Percentiles rank a stretch among this genome's conserved stretches.
These are phyloP conservation scores for Ornithorhynchus anatinus DNA, from an alignment of 2,113 vertebrate species.

Conservation along the genomic window DNA sequence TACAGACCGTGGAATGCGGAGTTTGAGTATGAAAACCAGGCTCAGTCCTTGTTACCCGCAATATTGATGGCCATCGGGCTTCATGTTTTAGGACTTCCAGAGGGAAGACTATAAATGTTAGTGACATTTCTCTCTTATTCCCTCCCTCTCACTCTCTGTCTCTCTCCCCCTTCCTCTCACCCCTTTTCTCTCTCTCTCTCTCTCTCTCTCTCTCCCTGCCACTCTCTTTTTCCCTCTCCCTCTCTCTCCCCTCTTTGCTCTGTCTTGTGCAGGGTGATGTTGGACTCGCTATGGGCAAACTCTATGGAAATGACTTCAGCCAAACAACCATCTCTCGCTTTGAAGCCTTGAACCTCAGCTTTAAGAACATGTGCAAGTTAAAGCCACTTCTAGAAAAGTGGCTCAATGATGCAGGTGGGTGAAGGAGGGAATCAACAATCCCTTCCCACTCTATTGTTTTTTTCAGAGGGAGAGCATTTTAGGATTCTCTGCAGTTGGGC, in stretches of 20 bases:
- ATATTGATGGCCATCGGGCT: too few relatives aligned
- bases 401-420: constrained; percentile 98
- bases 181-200: background rate
- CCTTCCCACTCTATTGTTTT: background rate
- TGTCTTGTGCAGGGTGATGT: constrained; percentile 88
- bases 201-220: constrained; percentile 52
- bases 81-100: background rate
- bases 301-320: constrained; percentile 99
- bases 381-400: constrained; percentile 99
- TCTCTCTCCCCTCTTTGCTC: background rate
- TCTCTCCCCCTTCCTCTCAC: constrained; percentile 45
- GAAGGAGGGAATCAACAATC: constrained; percentile 33
- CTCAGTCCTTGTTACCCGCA: constrained; percentile 10
- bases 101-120: background rate
- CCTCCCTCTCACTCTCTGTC: constrained; percentile 28
- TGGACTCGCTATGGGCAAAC: constrained; percentile 98
- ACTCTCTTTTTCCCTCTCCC: background rate
- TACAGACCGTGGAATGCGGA: constrained; percentile 51
- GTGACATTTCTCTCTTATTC: background rate
- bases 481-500: background rate
- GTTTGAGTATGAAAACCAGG: constrained; percentile 29
- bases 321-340: constrained; percentile 99
- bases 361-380: constrained; percentile 99
- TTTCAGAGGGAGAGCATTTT: background rate
- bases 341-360: constrained; percentile 99